These are phyloP conservation scores for Apteryx mantelli DNA, from an alignment of 2,113 vertebrate species.

Conservation along the genomic window DNA sequence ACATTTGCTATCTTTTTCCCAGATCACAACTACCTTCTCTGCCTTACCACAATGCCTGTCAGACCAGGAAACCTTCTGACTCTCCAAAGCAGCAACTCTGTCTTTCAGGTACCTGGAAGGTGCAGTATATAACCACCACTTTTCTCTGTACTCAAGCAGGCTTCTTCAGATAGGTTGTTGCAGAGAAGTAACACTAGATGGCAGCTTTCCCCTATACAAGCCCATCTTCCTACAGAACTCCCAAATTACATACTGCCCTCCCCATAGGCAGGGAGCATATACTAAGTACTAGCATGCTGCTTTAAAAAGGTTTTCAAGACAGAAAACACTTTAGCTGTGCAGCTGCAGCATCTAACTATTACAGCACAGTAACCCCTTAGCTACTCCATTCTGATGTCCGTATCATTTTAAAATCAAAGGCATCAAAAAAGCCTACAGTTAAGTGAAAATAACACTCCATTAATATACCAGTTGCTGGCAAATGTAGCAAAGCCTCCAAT, in stretches of 20 bases:
- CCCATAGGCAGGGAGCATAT: accelerated
- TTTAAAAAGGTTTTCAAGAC: background rate
- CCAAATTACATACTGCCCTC: accelerated
- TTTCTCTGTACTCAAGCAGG: accelerated
- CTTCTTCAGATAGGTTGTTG: background rate
- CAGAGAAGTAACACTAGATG: conserved; percentile 2
- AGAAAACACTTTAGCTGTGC: background rate
- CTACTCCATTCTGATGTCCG: background rate
- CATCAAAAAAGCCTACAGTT: background rate
- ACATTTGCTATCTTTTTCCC: background rate
- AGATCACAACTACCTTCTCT: accelerated
- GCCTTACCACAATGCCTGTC: background rate
- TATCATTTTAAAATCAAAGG: background rate
- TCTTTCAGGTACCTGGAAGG: accelerated
- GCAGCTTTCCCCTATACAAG: background rate
- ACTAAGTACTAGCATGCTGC: accelerated
- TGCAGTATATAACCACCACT: accelerated
- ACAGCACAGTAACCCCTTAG: background rate
- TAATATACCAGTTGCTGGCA: background rate
- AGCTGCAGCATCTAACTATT: background rate
- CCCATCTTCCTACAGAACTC: accelerated
- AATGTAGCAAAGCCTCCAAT: background rate
- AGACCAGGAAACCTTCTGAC: accelerated
- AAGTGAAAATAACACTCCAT: background rate
- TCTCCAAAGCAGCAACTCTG: background rate